Evolutionary conservation across 2,888 invertebrate genomes (phyloP).

Genomic region (Aelia acuminata): DNA sequence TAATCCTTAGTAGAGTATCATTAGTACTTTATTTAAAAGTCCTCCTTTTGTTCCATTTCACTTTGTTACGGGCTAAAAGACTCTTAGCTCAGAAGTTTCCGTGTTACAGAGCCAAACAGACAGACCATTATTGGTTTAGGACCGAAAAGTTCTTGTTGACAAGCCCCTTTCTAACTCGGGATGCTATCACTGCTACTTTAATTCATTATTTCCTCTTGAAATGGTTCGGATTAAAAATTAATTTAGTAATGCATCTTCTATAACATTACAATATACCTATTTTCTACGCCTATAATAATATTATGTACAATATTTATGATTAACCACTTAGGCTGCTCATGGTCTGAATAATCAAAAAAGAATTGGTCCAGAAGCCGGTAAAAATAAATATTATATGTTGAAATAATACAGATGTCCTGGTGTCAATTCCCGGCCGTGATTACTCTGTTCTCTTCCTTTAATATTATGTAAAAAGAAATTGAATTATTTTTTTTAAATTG

Average conservation of each 20-base stretch:
- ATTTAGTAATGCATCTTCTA: background rate
- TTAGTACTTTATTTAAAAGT: constrained; percentile 20
- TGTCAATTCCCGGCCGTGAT: too few species aligned
- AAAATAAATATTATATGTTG: too few species aligned
- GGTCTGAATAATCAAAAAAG: too few species aligned
- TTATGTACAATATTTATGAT: too few species aligned
- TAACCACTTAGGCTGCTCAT: too few species aligned
- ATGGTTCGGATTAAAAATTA: background rate
- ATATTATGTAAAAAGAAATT: too few species aligned
- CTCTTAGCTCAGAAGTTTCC: background rate
- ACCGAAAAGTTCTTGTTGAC: constrained; percentile 21
- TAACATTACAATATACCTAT: too few species aligned
- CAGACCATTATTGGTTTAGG: constrained; percentile 40
- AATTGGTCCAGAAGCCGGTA: too few species aligned
- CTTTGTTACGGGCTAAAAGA: constrained; percentile 24
- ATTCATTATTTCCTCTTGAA: constrained; percentile 21
- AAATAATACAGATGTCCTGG: too few species aligned
- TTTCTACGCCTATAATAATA: too few species aligned
- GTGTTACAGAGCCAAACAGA: constrained; percentile 33
- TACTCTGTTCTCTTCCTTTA: too few species aligned
- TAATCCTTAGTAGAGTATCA: background rate
- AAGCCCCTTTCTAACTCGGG: constrained; percentile 11
- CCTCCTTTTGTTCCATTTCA: constrained; percentile 8
- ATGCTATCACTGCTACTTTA: background rate
- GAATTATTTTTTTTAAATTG: too few species aligned